A percentile compares a stretch with the other conserved stretches of the same genome.
These are phyloP conservation scores for Seriola aureovittata DNA, from an alignment of 2,113 vertebrate species.

Conservation along the genomic window DNA sequence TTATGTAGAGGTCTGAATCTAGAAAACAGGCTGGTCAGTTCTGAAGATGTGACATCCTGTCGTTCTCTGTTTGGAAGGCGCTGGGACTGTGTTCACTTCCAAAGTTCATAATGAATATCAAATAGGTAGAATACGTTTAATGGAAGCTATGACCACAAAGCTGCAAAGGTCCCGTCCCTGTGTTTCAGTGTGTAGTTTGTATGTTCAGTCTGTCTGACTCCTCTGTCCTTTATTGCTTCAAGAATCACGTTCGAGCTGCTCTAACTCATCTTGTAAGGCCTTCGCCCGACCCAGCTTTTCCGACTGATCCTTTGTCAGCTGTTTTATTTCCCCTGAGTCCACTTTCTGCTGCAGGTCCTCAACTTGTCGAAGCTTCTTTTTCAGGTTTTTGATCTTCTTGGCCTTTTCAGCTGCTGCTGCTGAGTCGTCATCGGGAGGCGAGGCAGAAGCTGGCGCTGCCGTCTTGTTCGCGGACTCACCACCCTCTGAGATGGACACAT, in stretches of 20 bases:
- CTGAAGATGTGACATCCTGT: constrained; percentile 18
- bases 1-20: constrained; percentile 4
- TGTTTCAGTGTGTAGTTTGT: constrained; percentile 52
- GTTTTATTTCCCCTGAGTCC: constrained; percentile 89
- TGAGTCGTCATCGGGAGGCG: constrained; percentile 54
- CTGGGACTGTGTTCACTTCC: constrained; percentile 26
- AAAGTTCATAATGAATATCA: constrained; percentile 47
- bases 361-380: constrained; percentile 94
- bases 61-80: neutral
- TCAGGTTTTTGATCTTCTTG: constrained; percentile 92
- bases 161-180: constrained; percentile 52
- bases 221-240: constrained; percentile 74
- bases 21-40: constrained; percentile 37
- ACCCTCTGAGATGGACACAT: constrained; percentile 72
- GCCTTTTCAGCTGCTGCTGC: constrained; percentile 80
- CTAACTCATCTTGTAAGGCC: constrained; percentile 87
- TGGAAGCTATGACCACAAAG: constrained; percentile 46
- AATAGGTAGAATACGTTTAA: constrained; percentile 49
- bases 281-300: constrained; percentile 90
- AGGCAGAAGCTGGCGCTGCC: neutral
- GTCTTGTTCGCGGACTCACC: constrained; percentile 44
- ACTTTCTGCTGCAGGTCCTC: constrained; percentile 93
- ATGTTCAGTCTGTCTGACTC: constrained; percentile 42
- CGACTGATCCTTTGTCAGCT: constrained; percentile 91
- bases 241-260: constrained; percentile 86